Conservation (phyloP, 2,797 vertebrate species). For the Pampus argenteus region DNA sequence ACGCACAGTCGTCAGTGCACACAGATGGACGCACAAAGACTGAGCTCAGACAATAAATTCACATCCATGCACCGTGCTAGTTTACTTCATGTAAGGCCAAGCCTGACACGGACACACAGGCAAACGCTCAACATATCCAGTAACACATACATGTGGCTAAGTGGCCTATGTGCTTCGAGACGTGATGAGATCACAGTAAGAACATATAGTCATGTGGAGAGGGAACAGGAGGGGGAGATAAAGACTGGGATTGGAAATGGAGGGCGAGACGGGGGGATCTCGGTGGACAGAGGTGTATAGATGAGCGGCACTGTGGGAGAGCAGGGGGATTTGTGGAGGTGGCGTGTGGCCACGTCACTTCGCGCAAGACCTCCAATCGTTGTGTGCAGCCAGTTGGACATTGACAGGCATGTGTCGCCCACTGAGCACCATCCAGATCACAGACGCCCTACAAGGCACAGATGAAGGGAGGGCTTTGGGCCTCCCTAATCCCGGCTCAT, state of each 20-base stretch:
- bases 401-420: slow-evolving; percentile 75
- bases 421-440: slow-evolving; percentile 83
- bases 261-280: slow-evolving; percentile 26
- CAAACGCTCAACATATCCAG: slow-evolving; percentile 38
- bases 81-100: slow-evolving; percentile 38
- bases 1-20: slow-evolving; percentile 59
- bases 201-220: slow-evolving; percentile 57
- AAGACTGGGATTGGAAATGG: slow-evolving; percentile 56
- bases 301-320: slow-evolving; percentile 58
- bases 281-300: slow-evolving; percentile 63
- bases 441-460: slow-evolving; percentile 76
- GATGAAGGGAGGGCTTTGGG: slow-evolving; percentile 79
- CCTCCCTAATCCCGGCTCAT: slow-evolving; percentile 86
- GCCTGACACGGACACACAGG: slow-evolving; percentile 19
- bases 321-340: slow-evolving; percentile 62
- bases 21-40: slow-evolving; percentile 61
- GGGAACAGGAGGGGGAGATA: slow-evolving; percentile 54
- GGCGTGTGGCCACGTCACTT: slow-evolving; percentile 54
- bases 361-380: slow-evolving; percentile 37
- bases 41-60: slow-evolving; percentile 69
- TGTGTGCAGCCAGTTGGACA: slow-evolving; percentile 74
- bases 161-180: slow-evolving; percentile 39
- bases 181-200: slow-evolving; percentile 66
- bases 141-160: slow-evolving; percentile 48
- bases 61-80: slow-evolving; percentile 46